A percentile compares a stretch with the other conserved stretches of the same genome.
Evolutionary conservation across 2,888 invertebrate genomes (phyloP).

Genomic region (Leucophora obtusa): DNA sequence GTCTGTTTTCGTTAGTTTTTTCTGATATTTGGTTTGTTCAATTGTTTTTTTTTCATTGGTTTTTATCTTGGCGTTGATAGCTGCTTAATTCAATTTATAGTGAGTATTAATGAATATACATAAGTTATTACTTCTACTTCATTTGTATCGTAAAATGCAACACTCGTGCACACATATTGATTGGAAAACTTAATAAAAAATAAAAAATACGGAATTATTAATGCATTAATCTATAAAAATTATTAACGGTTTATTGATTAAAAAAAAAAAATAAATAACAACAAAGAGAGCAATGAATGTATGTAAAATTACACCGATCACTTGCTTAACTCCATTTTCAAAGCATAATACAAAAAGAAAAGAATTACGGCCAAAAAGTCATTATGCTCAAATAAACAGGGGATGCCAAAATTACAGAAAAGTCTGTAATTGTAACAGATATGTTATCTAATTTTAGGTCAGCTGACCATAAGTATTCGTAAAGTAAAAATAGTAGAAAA

Average conservation of each 20-base stretch:
- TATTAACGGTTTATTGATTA: constrained; percentile 54
- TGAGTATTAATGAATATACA: constrained; percentile 33
- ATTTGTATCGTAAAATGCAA: not conserved
- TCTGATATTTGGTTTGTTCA: not conserved
- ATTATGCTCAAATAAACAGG: too few relatives aligned
- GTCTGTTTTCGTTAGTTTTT: not conserved
- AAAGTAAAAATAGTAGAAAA: too few relatives aligned
- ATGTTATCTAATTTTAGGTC: too few relatives aligned
- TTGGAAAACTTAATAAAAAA: not conserved
- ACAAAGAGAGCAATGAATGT: not conserved
- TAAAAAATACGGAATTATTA: constrained; percentile 9
- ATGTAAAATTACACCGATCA: too few relatives aligned
- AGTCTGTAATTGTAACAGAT: too few relatives aligned
- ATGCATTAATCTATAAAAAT: constrained; percentile 36
- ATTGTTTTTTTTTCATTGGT: not conserved
- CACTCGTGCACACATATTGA: not conserved
- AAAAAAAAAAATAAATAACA: constrained; percentile 16
- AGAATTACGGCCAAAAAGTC: too few relatives aligned
- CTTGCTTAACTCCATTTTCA: too few relatives aligned
- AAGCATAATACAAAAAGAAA: too few relatives aligned
- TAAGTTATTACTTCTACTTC: constrained; percentile 6
- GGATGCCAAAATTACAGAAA: too few relatives aligned
- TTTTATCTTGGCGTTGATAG: constrained; percentile 35
- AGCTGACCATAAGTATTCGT: too few relatives aligned
- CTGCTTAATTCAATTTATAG: constrained; percentile 51